A percentile compares a stretch with the other conserved stretches of the same genome.
These are phyloP conservation scores for Thysanoteuthis rhombus DNA, from an alignment of 2,888 invertebrate genomes.

Conservation along the genomic window DNA sequence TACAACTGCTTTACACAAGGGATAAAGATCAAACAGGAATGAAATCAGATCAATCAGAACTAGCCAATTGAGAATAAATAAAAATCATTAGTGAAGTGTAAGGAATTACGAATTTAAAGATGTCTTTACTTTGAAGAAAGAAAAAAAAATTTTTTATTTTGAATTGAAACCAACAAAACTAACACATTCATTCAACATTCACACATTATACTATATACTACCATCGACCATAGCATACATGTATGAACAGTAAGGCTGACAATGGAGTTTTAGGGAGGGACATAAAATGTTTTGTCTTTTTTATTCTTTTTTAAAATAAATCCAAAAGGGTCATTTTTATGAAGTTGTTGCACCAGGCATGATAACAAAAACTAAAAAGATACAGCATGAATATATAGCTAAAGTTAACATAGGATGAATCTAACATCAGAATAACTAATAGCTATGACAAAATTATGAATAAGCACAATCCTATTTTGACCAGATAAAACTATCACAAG, in stretches of 20 bases:
- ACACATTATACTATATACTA: not conserved
- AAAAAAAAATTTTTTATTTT: not conserved
- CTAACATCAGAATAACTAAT: not conserved
- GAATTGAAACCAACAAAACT: conserved; percentile 12
- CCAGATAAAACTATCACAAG: not conserved
- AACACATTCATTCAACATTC: not conserved
- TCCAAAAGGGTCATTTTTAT: not conserved
- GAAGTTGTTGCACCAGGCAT: not conserved
- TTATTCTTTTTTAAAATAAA: not conserved
- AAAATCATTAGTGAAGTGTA: too few relatives aligned
- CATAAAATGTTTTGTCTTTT: not conserved
- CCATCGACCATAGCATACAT: conserved; percentile 27
- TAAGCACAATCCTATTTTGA: not conserved
- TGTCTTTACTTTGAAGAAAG: too few relatives aligned
- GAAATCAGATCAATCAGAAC: not conserved
- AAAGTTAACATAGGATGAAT: not conserved
- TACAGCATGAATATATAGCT: too few relatives aligned
- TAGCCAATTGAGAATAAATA: not conserved
- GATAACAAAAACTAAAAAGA: not conserved
- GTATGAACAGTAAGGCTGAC: not conserved
- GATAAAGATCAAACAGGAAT: not conserved
- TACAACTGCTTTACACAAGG: too few relatives aligned
- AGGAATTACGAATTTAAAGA: too few relatives aligned
- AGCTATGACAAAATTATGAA: not conserved
- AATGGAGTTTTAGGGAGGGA: not conserved